Conservation (phyloP, 2,113 vertebrate species). For the Tapirus terrestris region DNA sequence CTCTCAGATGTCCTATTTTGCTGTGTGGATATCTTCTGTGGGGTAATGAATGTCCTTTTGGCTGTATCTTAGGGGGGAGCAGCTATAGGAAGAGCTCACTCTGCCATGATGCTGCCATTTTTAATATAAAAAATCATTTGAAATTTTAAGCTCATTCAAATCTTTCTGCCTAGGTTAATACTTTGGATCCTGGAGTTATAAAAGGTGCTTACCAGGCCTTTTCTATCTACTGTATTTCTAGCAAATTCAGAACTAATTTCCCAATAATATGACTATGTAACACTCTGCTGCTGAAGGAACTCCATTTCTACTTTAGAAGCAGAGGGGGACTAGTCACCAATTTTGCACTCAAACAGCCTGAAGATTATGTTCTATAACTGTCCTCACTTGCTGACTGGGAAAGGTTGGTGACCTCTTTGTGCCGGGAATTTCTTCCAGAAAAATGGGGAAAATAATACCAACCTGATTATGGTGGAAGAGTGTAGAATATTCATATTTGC, state of each 20-base stretch:
- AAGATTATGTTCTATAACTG: not conserved
- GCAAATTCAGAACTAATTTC: conserved; percentile 8
- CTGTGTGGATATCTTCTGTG: no score
- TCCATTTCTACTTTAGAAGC: not conserved
- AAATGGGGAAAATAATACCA: not conserved
- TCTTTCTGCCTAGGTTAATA: not conserved
- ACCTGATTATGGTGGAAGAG: not conserved
- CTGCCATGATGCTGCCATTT: no score
- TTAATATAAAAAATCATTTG: not conserved
- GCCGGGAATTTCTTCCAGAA: not conserved
- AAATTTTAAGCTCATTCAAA: not conserved
- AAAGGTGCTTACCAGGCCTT: not conserved
- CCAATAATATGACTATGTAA: not conserved
- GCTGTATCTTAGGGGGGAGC: no score
- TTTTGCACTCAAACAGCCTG: not conserved
- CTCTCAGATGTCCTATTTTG: no score
- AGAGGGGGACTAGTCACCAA: not conserved
- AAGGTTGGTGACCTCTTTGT: not conserved
- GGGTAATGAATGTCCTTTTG: no score
- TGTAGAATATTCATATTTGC: not conserved
- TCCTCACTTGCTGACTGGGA: not conserved
- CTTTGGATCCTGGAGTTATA: not conserved
- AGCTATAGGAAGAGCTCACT: no score
- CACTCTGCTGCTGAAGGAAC: not conserved
- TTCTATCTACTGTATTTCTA: not conserved